Evolutionary conservation across 2,797 vertebrate genomes (phyloP).

Genomic region (Poeciliopsis turneri): DNA sequence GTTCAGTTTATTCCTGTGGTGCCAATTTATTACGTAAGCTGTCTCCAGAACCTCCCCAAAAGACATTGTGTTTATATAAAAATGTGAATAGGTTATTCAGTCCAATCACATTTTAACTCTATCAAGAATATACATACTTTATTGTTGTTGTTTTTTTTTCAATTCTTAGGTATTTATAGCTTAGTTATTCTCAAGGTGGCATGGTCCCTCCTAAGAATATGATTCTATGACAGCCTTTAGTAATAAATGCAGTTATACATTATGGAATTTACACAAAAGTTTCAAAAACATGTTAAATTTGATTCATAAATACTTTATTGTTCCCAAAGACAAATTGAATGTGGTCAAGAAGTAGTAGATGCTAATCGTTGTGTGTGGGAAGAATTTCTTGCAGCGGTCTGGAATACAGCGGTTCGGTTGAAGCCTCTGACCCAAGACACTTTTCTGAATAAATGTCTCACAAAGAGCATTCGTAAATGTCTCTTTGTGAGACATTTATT

Average conservation of each 20-base stretch:
- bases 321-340: neutral
- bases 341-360: neutral
- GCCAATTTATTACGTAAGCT: neutral
- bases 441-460: neutral
- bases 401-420: neutral
- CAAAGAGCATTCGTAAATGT: neutral
- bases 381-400: neutral
- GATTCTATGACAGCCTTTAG: neutral
- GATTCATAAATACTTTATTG: neutral
- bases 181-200: neutral
- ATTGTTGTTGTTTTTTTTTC: neutral
- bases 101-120: neutral
- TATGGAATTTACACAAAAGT: neutral
- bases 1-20: neutral
- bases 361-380: neutral
- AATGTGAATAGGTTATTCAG: neutral
- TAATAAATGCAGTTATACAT: neutral
- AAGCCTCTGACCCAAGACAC: neutral
- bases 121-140: neutral
- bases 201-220: neutral
- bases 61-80: neutral
- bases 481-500: no score
- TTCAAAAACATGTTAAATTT: neutral
- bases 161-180: neutral
- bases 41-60: neutral